These are phyloP conservation scores for Cynaeus angustus DNA, from an alignment of 2,888 invertebrate species.

Conservation along the genomic window DNA sequence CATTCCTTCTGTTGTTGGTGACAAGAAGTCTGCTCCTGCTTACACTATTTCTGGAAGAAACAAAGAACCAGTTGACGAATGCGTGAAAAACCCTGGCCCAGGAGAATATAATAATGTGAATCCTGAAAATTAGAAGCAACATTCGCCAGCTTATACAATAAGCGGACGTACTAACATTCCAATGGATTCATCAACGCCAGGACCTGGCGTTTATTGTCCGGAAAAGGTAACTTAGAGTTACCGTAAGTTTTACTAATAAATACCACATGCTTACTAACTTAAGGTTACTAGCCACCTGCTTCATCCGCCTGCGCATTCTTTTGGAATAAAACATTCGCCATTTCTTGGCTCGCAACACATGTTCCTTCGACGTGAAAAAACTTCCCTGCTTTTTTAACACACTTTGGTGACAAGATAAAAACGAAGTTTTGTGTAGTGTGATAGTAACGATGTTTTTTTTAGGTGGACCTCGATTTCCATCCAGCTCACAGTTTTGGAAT, in stretches of 20 bases:
- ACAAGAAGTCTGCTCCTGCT: constrained; percentile 83
- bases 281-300: constrained; percentile 75
- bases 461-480: constrained; percentile 79
- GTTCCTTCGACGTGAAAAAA: constrained; percentile 64
- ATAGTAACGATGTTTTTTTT: constrained; percentile 54
- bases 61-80: constrained; percentile 82
- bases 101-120: constrained; percentile 83
- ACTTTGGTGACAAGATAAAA: constrained; percentile 11
- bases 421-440: neutral
- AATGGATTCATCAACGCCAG: constrained; percentile 88
- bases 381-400: constrained; percentile 64
- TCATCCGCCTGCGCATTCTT: constrained; percentile 82
- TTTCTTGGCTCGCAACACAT: constrained; percentile 74
- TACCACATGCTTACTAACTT: constrained; percentile 12
- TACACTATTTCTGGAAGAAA: constrained; percentile 92
- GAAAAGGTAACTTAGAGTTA: constrained; percentile 82
- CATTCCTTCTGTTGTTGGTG: constrained; percentile 84
- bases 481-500: constrained; percentile 89
- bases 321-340: constrained; percentile 85
- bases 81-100: constrained; percentile 88
- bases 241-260: constrained; percentile 6
- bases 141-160: constrained; percentile 89
- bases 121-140: constrained; percentile 74
- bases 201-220: constrained; percentile 94
- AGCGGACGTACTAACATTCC: constrained; percentile 86